Evolutionary conservation across 2,113 vertebrate genomes (phyloP), one percentile per base, ranked within the genome.

Genomic region (Chrysemys picta): DNA sequence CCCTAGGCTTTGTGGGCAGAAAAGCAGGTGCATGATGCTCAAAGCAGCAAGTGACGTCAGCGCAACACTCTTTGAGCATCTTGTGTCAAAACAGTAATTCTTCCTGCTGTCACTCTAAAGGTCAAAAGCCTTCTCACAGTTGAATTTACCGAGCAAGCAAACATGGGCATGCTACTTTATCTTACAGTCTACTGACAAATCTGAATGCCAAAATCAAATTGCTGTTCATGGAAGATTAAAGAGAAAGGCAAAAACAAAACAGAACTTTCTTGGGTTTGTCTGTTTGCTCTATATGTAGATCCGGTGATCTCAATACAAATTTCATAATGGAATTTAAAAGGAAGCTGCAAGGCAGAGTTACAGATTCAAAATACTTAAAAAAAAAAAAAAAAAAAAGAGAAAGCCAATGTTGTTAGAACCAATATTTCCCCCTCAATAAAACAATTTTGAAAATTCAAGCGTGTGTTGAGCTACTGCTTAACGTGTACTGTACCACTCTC

Each of bases 191-290:
- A 86, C 85, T 95, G 95, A 54, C 93, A 95, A 24, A 12, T 13
- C 93, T 47, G 93, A 97, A 96, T 95, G 95, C 86, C 93, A 95
- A 59, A 88, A 38, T 19, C 80, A 80, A 29, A 81, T 3, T 97
- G 95, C 90, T 96, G 93, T 95, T 85, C 86, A 76, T 56, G 90
- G 82, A 21, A 88, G 92, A 93, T 31, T 84, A 91, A 95, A 81
- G 95, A 95, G 82, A 80, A 57, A 93, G 93, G 17, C 87, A 42
- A 96, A 93, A 96, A 94, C 93, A 94, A 89, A 95, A 76, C 92
- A 95, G 91, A 95, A 85, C 45, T 87, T 72, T 0, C 82, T 38
- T 65, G 49, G 82, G 82, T 93, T 84, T 65, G 89, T 80, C 96
- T 89, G 56, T 91, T 96, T 92, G 95, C 31, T 94, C 65, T 81